Percentiles rank a stretch among this genome's conserved stretches.
Evolutionary conservation across 2,888 invertebrate genomes (phyloP).

Genomic region (Ornithoptera alexandrae): DNA sequence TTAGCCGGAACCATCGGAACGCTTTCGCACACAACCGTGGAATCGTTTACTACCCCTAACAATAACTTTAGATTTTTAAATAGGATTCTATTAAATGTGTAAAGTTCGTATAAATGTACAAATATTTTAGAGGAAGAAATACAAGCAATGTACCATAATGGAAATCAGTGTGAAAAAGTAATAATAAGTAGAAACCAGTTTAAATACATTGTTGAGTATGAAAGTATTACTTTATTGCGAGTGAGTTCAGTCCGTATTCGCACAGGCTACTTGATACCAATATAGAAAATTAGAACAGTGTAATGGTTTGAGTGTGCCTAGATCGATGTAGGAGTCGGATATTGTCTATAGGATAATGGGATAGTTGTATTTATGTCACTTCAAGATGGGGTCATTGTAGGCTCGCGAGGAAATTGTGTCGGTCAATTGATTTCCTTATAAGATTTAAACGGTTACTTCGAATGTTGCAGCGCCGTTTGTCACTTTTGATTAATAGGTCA

Average conservation of each 20-base stretch:
- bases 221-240: not conserved
- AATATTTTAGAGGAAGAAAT: no score
- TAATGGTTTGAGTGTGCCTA: conserved; percentile 16
- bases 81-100: no score
- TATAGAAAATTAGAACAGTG: conserved; percentile 28
- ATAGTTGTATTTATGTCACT: conserved; percentile 22
- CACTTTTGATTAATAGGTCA: conserved; percentile 12
- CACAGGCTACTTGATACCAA: conserved; percentile 26
- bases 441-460: conserved; percentile 5
- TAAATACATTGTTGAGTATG: conserved; percentile 1
- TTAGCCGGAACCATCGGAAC: no score
- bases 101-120: not conserved
- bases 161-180: no score
- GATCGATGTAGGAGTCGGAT: conserved; percentile 26
- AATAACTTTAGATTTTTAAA: no score
- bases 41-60: no score
- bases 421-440: conserved; percentile 24
- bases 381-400: conserved; percentile 14
- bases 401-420: conserved; percentile 18
- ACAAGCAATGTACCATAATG: no score
- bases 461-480: not conserved
- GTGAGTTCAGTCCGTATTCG: conserved; percentile 9
- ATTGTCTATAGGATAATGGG: conserved; percentile 28
- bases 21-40: no score
- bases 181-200: not conserved